A percentile compares a stretch with the other conserved stretches of the same genome.
Conservation (phyloP, 2,113 vertebrate genomes). For the Xiphias gladius region DNA sequence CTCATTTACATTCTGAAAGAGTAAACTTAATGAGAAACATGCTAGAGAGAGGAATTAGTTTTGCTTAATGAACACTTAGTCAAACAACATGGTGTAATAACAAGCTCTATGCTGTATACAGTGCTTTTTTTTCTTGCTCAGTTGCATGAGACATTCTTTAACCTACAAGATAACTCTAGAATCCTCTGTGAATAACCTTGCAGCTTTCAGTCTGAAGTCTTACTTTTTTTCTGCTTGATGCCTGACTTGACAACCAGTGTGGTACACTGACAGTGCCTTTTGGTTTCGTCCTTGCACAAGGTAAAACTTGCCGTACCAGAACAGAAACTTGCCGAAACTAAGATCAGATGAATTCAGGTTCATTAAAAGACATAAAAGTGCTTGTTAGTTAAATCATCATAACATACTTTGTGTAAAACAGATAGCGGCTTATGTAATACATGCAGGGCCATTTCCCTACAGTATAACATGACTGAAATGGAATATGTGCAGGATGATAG, state of each 20-base stretch:
- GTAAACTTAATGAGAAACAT: constrained; percentile 24
- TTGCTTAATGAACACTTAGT: constrained; percentile 21
- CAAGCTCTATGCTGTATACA: neutral
- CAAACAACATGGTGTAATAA: constrained; percentile 9
- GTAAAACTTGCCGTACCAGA: neutral
- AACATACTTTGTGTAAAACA: neutral
- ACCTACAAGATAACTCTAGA: neutral
- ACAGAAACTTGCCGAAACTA: neutral
- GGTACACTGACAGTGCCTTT: constrained; percentile 9
- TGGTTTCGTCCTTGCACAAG: constrained; percentile 23
- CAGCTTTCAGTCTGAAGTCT: neutral
- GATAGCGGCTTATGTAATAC: neutral
- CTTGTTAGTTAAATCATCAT: too few species aligned
- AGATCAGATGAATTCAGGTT: neutral
- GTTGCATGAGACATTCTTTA: constrained; percentile 3
- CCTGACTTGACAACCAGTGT: neutral
- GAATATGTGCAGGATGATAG: neutral
- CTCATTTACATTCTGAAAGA: constrained; percentile 18
- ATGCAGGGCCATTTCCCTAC: neutral
- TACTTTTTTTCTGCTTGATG: constrained; percentile 10
- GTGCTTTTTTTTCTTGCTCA: constrained; percentile 3
- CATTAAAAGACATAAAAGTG: neutral
- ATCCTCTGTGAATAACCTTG: constrained; percentile 1
- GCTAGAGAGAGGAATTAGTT: constrained; percentile 4
- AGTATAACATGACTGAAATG: neutral